A percentile compares a stretch with the other conserved stretches of the same genome.
Evolutionary conservation across 2,797 vertebrate genomes (phyloP).

Genomic region (Trachurus trachurus): DNA sequence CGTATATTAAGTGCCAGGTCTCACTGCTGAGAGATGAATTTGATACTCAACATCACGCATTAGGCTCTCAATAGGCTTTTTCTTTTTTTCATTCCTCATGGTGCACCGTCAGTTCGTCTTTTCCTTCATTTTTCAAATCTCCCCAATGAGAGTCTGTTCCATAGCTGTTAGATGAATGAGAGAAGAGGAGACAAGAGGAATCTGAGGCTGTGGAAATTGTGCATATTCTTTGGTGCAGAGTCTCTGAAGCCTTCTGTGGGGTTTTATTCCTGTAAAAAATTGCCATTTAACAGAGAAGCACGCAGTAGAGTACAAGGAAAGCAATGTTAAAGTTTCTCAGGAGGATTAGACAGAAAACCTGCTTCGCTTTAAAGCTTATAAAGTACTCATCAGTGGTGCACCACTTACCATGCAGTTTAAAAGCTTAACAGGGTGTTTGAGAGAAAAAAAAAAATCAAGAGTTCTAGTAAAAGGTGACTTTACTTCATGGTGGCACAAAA

Average conservation of each 20-base stretch:
- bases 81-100: constrained; percentile 24
- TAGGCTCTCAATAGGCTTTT: constrained; percentile 49
- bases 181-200: constrained; percentile 53
- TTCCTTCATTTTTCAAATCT: constrained; percentile 64
- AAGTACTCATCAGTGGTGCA: constrained; percentile 38
- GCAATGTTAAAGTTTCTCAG: constrained; percentile 34
- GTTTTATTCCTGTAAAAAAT: constrained; percentile 54
- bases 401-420: constrained; percentile 39
- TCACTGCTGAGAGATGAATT: constrained; percentile 59
- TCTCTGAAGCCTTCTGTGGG: constrained; percentile 39
- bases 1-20: constrained; percentile 53
- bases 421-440: constrained; percentile 49
- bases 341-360: constrained; percentile 32
- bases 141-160: constrained; percentile 55
- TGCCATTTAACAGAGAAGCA: constrained; percentile 33
- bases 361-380: constrained; percentile 28
- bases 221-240: constrained; percentile 34
- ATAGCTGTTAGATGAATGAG: constrained; percentile 55
- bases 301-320: constrained; percentile 37
- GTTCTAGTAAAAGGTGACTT: constrained; percentile 6
- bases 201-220: constrained; percentile 60
- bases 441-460: constrained; percentile 42
- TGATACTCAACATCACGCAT: constrained; percentile 50
- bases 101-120: constrained; percentile 47
- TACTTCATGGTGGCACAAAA: constrained; percentile 14